Percentiles rank a stretch among this genome's conserved stretches.
phyloP scores from a whole-genome alignment of 2,113 vertebrate species.

The Clarias batrachus region DNA sequence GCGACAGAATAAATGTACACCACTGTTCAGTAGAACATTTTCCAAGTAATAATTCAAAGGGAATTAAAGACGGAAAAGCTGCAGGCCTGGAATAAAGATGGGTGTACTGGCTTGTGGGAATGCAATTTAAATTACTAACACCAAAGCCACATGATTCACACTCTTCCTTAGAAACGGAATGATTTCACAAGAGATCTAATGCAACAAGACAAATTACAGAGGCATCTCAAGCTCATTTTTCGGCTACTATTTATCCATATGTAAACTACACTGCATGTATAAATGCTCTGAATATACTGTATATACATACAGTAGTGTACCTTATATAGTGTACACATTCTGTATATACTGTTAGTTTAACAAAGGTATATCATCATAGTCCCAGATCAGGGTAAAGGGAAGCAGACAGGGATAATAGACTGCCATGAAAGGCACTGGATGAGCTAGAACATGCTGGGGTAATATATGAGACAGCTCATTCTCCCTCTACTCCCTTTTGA shows the following conservation, averaged over 20 bases:
- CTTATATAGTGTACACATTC: neutral
- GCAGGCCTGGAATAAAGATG: neutral
- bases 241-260: neutral
- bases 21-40: neutral
- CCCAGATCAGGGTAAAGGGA: neutral
- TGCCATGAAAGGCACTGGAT: constrained; percentile 9
- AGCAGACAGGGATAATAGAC: neutral
- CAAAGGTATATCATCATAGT: neutral
- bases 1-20: constrained; percentile 1
- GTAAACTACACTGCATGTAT: neutral
- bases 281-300: neutral
- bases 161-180: neutral
- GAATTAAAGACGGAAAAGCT: neutral
- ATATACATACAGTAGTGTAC: neutral
- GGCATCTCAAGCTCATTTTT: neutral
- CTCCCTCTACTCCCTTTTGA: constrained; percentile 18
- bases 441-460: constrained; percentile 17
- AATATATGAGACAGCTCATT: constrained; percentile 27
- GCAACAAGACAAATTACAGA: neutral
- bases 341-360: neutral
- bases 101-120: neutral
- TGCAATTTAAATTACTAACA: constrained; percentile 9
- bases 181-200: neutral
- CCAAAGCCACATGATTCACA: neutral
- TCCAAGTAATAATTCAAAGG: neutral